phyloP scores from a whole-genome alignment of 2,113 vertebrate genomes.

The Engystomops pustulosus region DNA sequence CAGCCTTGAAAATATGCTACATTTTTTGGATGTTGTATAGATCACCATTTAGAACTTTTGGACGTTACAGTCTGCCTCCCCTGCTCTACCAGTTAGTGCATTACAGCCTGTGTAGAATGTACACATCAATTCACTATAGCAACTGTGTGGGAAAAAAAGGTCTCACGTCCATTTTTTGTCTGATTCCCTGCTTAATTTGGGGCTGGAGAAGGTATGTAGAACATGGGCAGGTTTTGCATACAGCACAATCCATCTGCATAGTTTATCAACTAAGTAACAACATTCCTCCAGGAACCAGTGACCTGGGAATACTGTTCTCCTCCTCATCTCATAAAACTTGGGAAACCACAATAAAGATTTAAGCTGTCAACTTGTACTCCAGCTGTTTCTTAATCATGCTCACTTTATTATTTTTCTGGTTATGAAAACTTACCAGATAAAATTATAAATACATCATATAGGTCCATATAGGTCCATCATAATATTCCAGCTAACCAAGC shows the following conservation, averaged over 20 bases:
- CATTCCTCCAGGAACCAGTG: conserved; percentile 10
- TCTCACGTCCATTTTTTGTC: not conserved
- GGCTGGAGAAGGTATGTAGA: not conserved
- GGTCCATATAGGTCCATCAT: too few relatives aligned
- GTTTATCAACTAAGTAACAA: conserved; percentile 4
- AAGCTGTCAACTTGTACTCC: not conserved
- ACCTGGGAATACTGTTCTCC: conserved; percentile 14
- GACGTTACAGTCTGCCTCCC: too few relatives aligned
- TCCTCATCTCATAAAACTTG: not conserved
- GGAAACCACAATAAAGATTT: not conserved
- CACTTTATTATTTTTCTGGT: not conserved
- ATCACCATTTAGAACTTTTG: too few relatives aligned
- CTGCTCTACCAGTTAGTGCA: too few relatives aligned
- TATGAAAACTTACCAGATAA: not conserved
- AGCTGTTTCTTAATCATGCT: not conserved
- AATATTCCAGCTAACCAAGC: too few relatives aligned
- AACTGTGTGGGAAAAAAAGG: not conserved
- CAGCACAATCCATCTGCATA: conserved; percentile 39
- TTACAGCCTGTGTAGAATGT: too few relatives aligned
- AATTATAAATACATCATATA: not conserved
- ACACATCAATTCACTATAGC: not conserved
- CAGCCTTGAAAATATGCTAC: too few relatives aligned
- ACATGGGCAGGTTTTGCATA: not conserved
- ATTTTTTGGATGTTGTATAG: too few relatives aligned
- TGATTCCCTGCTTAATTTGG: not conserved